These are phyloP conservation scores for Mechanitis mazaeus DNA, from an alignment of 2,888 invertebrate species.

Conservation along the genomic window DNA sequence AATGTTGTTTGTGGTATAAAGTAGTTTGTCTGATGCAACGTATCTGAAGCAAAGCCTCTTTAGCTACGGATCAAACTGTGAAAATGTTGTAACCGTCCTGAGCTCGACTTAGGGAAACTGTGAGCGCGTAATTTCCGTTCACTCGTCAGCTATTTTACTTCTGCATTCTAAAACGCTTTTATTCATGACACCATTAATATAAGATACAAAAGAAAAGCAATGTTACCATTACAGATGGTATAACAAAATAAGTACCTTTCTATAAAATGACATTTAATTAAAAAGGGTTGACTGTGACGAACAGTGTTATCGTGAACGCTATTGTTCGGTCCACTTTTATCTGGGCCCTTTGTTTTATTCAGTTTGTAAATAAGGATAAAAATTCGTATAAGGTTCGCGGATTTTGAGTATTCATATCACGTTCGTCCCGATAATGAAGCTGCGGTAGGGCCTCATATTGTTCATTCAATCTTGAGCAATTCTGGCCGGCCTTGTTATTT, in stretches of 20 bases:
- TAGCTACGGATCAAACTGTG: slow-evolving; percentile 20
- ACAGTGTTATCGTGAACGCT: slow-evolving; percentile 13
- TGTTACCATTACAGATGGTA: not conserved
- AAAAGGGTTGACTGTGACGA: slow-evolving; percentile 20
- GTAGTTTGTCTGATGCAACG: slow-evolving; percentile 1
- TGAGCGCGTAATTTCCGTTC: slow-evolving; percentile 24
- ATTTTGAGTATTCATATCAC: slow-evolving; percentile 40
- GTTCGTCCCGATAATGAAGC: slow-evolving; percentile 37
- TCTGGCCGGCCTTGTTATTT: slow-evolving; percentile 12
- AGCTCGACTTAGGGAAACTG: slow-evolving; percentile 16
- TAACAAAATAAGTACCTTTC: not conserved
- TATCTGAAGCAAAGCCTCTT: slow-evolving; percentile 12
- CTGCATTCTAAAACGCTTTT: slow-evolving; percentile 21
- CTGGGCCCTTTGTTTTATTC: slow-evolving; percentile 6
- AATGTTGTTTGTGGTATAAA: slow-evolving; percentile 1
- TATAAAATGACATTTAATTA: slow-evolving; percentile 6
- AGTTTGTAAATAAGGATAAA: slow-evolving; percentile 13
- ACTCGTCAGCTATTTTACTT: slow-evolving; percentile 15
- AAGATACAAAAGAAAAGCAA: slow-evolving; percentile 1
- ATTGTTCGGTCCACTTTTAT: slow-evolving; percentile 21
- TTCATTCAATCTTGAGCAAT: slow-evolving; percentile 31
- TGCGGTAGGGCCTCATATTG: slow-evolving; percentile 24
- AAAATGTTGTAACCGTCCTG: slow-evolving; percentile 15
- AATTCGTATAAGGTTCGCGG: slow-evolving; percentile 22
- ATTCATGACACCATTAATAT: slow-evolving; percentile 11